Evolutionary conservation across 2,888 invertebrate genomes (phyloP), one percentile per base, ranked within the genome.

Genomic region (Oscheius sp.): DNA sequence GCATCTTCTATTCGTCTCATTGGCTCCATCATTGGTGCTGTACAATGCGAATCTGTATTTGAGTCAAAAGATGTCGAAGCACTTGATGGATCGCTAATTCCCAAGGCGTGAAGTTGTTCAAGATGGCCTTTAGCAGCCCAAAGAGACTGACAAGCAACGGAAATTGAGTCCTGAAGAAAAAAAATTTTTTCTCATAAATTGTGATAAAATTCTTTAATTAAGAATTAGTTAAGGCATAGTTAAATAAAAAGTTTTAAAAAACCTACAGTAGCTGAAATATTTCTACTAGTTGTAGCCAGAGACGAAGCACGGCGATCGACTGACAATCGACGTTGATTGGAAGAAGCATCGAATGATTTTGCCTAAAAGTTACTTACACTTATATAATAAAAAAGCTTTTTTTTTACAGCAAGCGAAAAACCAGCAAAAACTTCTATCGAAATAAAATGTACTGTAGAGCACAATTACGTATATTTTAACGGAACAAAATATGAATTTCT

Each of bases 31-130:
- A n/a, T n/a, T 5, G 72, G 72, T 9, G 65, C 70, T 38, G 56
- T 51, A 20, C 47, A 38, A 17, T 75, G 75, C 50, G 73, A 72
- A 49, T 74, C 76, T 6, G 78, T 76, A 33, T 76, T 75, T 30
- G 75, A 75, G 44, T 78, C 78, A 36, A 78, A 78, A 1, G 76
- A 77, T 2, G 78, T 78, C 17, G 75, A 75, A 1, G 73, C 74
- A 4, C 76, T 77, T 1, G 76, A 77, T 1, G 78, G 78, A 44
- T 78, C 78, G 0, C 73, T 73, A 22, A 78, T 75, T 6, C 74
- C 74, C 0, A 78, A 65, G 3, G 74, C 75, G 28, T 74, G 72
- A 28, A 78, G 32, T 24, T 78, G 76, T 61, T 78, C 78, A 51
- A 76, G 56, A 68, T 77, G 75, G 8, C 78, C 75, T 26, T 73